Evolutionary conservation across 2,113 vertebrate species (phyloP), one percentile per base, ranked within the genome.

Genomic region (Scomber japonicus): DNA sequence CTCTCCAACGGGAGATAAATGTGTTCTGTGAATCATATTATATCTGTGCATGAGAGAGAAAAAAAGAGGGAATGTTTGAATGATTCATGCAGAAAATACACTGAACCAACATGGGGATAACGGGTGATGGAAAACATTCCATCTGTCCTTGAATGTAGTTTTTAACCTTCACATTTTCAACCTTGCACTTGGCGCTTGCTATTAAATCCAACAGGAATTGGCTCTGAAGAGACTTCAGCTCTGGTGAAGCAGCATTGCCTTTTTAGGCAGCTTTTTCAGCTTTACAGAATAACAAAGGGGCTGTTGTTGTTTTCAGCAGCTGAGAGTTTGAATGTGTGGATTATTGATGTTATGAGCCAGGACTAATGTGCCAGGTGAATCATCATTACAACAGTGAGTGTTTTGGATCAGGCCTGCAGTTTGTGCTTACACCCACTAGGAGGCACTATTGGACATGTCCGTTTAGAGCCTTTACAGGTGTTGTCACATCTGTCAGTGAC

Each of bases 211-310:
- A 10, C 73, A 68, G 55, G 48, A 83, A 48, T 19, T 35, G 55
- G 55, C 76, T 71, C 17, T 8, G 68, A 27, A 17, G 66, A 35
- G 35, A 30, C 55, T 57, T 46, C 27, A 40, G 68, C 53, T 75
- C 72, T 48, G 71, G 48, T 55, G 67, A 46, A 84, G 82, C 74
- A 90, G 19, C 49, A 86, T 89, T 83, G 68, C 87, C 92, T 92
- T 94, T 92, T 94, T 92, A 89, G 91, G 87, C 56, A 79, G 66
- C 61, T 40, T 40, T 31, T 31, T 31, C 2, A 30, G 4, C 30
- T 31, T 27, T n/a, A n/a, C 48, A 66, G 5, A 45, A 16, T 3
- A 13, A 56, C 27, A 15, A 1, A 48, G 3, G 2, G 44, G 5
- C 15, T 53, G 16, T 17, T 24, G 10, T 15, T 60, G 21, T 70